Conservation (phyloP, 2,888 invertebrate genomes). For the Habrosyne pyritoides region DNA sequence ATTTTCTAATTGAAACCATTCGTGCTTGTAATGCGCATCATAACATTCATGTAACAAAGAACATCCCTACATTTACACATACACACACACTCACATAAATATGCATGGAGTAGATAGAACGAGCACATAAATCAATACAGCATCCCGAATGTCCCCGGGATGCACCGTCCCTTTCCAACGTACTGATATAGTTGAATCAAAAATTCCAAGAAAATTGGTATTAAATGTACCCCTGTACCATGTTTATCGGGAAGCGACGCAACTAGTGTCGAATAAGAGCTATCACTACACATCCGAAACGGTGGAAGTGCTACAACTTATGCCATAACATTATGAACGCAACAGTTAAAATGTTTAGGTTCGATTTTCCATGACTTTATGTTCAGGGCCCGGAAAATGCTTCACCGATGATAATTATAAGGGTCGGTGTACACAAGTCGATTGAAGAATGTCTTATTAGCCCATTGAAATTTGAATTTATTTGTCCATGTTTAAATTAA, state of each 20-base stretch:
- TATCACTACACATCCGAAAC: neutral
- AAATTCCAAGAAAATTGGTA: constrained; percentile 7
- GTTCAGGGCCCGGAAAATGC: neutral
- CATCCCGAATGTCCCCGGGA: neutral
- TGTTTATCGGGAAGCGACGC: neutral
- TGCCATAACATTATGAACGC: neutral
- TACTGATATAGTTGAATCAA: constrained; percentile 1
- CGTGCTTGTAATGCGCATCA: too few relatives aligned
- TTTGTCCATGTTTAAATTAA: too few relatives aligned
- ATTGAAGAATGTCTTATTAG: too few relatives aligned
- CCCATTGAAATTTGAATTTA: neutral
- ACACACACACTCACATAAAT: neutral
- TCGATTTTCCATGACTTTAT: neutral
- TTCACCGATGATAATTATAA: neutral
- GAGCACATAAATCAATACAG: constrained; percentile 13
- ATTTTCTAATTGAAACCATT: too few relatives aligned
- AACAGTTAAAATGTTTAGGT: neutral
- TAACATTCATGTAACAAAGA: neutral
- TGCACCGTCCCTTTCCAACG: constrained; percentile 8
- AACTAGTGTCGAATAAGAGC: neutral
- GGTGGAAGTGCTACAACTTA: neutral
- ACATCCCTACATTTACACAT: neutral
- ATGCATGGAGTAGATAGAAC: neutral
- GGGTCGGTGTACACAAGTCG: neutral
- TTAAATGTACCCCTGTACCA: constrained; percentile 7